phyloP scores from a whole-genome alignment of 2,113 vertebrate species.

The Quiscalus mexicanus region DNA sequence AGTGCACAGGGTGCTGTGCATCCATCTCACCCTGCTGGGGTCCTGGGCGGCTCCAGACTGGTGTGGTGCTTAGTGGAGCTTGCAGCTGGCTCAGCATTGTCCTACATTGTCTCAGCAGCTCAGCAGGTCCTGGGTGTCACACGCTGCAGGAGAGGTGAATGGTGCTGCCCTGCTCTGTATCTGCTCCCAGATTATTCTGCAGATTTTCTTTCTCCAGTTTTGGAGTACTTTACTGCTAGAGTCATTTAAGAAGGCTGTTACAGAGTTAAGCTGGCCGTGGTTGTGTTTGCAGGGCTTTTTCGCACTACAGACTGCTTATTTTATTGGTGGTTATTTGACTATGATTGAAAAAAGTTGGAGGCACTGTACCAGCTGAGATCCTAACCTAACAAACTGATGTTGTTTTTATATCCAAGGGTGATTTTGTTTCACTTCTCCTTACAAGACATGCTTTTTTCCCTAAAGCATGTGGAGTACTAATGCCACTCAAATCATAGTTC shows the following conservation, averaged over 20 bases:
- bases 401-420: neutral
- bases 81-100: neutral
- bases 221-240: neutral
- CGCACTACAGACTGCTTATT: neutral
- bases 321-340: neutral
- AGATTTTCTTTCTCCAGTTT: neutral
- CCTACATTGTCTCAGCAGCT: rapidly evolving
- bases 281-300: neutral
- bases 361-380: neutral
- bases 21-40: neutral
- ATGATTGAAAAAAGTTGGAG: neutral
- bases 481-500: neutral
- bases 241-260: neutral
- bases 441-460: neutral
- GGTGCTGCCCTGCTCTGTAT: neutral
- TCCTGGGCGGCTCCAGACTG: rapidly evolving
- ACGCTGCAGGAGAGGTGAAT: rapidly evolving
- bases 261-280: neutral
- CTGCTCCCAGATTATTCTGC: neutral
- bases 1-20: neutral
- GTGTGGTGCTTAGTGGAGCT: neutral
- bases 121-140: neutral
- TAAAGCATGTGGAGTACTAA: neutral
- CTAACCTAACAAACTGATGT: neutral
- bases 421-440: neutral